These are phyloP conservation scores for Colostygia pectinataria DNA, from an alignment of 2,888 invertebrate genomes.

Conservation along the genomic window DNA sequence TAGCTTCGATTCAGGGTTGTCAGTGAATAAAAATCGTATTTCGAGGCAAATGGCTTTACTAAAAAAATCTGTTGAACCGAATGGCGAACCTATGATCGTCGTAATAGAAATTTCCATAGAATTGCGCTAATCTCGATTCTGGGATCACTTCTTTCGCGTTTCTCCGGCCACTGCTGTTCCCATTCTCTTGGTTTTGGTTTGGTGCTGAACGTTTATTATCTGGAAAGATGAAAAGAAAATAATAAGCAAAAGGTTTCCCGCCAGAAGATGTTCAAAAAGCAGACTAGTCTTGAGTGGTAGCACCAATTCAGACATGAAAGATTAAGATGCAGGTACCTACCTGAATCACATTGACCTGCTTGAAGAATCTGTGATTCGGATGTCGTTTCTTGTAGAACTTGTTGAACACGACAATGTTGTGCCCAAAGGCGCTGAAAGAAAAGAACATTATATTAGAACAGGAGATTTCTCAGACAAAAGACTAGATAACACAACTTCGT, in stretches of 20 bases:
- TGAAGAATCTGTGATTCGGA: conserved; percentile 58
- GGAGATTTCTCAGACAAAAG: background rate
- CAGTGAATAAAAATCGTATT: conserved; percentile 18
- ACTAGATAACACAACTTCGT: no score
- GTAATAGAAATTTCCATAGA: conserved; percentile 83
- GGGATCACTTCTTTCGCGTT: conserved; percentile 86
- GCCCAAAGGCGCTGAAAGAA: conserved; percentile 74
- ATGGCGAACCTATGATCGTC: conserved; percentile 66
- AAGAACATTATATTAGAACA: background rate
- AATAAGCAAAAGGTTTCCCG: no score
- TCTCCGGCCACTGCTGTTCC: conserved; percentile 58
- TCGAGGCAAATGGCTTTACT: conserved; percentile 11
- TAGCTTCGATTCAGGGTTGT: conserved; percentile 5
- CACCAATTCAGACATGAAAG: background rate
- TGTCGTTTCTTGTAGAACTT: conserved; percentile 67
- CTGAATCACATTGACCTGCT: conserved; percentile 65
- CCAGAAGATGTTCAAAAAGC: background rate
- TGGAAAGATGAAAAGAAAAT: conserved; percentile 37
- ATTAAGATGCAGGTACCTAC: conserved; percentile 35
- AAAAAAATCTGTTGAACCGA: conserved; percentile 18
- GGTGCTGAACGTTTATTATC: conserved; percentile 54
- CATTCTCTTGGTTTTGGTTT: conserved; percentile 67
- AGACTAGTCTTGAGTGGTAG: no score
- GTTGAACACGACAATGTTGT: conserved; percentile 72
- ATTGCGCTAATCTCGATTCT: conserved; percentile 83